These are phyloP conservation scores for Plecotus auritus DNA, from an alignment of 2,113 vertebrate species.

Conservation along the genomic window DNA sequence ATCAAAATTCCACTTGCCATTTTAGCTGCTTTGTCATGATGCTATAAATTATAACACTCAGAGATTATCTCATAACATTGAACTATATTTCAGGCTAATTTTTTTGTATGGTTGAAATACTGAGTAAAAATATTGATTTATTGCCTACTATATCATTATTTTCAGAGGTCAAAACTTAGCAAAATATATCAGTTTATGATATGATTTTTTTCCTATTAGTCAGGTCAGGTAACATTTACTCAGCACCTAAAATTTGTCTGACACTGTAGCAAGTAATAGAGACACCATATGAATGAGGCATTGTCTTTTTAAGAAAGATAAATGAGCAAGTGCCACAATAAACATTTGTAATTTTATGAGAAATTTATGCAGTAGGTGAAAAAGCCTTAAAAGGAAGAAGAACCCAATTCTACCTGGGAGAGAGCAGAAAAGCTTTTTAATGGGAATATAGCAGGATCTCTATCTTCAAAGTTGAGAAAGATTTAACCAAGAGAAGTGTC, in stretches of 20 bases:
- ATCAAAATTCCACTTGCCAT: not conserved
- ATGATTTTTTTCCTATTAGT: not conserved
- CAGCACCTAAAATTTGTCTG: not conserved
- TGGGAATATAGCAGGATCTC: not conserved
- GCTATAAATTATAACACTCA: not conserved
- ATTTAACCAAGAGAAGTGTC: not conserved
- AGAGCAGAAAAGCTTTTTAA: not conserved
- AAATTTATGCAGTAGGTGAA: not conserved
- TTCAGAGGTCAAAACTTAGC: not conserved
- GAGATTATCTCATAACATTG: not conserved
- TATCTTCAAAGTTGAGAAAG: not conserved
- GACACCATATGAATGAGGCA: not conserved
- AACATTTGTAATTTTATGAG: not conserved
- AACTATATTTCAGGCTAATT: not conserved
- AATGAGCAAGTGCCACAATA: not conserved
- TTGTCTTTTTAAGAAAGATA: not conserved
- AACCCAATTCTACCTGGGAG: accelerated
- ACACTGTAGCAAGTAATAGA: not conserved
- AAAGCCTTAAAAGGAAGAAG: not conserved
- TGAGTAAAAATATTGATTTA: not conserved
- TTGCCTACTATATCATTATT: not conserved
- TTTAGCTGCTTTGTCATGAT: not conserved
- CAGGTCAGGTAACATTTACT: not conserved
- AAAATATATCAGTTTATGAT: not conserved
- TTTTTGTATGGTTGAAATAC: not conserved